A percentile compares a stretch with the other conserved stretches of the same genome.
Conservation (phyloP, 2,888 invertebrate genomes). For the Calameuta pallipes region DNA sequence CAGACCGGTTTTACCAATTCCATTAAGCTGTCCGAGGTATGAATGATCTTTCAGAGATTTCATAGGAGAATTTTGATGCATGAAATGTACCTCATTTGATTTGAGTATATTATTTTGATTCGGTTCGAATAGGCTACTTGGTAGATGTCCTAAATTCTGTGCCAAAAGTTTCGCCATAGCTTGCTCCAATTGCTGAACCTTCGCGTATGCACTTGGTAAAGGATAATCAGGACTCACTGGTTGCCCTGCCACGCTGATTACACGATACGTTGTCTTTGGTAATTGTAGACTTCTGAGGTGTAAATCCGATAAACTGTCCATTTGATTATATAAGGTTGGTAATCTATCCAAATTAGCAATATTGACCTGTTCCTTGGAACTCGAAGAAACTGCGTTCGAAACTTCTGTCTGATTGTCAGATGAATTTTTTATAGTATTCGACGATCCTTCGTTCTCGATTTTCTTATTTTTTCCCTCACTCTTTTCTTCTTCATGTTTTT, state of each 20-base stretch:
- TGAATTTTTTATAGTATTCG: background rate
- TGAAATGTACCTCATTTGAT: constrained; percentile 19
- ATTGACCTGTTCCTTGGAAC: constrained; percentile 50
- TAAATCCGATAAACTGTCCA: constrained; percentile 41
- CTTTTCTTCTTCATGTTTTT: constrained; percentile 42
- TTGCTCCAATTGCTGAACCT: constrained; percentile 54
- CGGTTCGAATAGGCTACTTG: constrained; percentile 18
- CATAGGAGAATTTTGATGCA: constrained; percentile 26
- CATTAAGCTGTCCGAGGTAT: constrained; percentile 16
- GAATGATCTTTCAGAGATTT: background rate
- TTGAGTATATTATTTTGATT: constrained; percentile 23
- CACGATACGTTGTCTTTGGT: constrained; percentile 47
- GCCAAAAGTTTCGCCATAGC: constrained; percentile 53
- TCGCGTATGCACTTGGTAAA: constrained; percentile 42
- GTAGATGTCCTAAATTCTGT: constrained; percentile 40
- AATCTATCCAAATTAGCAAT: constrained; percentile 51
- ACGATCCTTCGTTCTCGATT: constrained; percentile 26
- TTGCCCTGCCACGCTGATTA: constrained; percentile 51
- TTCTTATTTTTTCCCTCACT: constrained; percentile 18
- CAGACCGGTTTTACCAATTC: constrained; percentile 52
- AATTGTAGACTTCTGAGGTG: constrained; percentile 32
- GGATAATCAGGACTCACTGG: constrained; percentile 47
- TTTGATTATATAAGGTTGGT: constrained; percentile 45
- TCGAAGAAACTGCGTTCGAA: constrained; percentile 50
- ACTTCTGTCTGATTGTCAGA: constrained; percentile 52